Conservation (phyloP, 2,797 vertebrate genomes). For the Phalloptychus januarius region DNA sequence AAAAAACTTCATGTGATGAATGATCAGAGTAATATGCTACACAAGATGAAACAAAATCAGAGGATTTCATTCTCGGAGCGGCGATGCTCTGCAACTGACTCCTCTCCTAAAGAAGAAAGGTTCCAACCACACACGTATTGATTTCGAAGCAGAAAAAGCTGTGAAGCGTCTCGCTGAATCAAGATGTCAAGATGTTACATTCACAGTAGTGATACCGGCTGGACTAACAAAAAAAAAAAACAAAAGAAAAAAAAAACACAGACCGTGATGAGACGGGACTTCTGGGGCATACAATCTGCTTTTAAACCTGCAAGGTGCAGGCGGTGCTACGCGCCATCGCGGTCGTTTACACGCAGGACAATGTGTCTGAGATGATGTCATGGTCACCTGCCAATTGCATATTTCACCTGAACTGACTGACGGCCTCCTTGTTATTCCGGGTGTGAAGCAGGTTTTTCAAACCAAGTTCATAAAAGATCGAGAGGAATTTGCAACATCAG, state of each 20-base stretch:
- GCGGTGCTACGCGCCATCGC: conserved; percentile 57
- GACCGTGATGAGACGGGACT: conserved; percentile 37
- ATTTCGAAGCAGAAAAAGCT: conserved; percentile 64
- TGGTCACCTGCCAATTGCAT: conserved; percentile 64
- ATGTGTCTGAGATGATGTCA: conserved; percentile 39
- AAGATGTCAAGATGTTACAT: conserved; percentile 72
- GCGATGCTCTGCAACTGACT: conserved; percentile 45
- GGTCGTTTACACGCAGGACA: conserved; percentile 24
- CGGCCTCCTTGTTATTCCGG: conserved; percentile 20
- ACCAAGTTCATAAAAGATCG: conserved; percentile 21
- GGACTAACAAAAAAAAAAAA: conserved; percentile 25
- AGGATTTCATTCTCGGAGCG: conserved; percentile 41
- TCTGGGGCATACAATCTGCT: conserved; percentile 57
- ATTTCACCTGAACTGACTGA: conserved; percentile 57
- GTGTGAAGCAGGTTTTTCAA: conserved; percentile 7
- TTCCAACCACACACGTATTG: conserved; percentile 52
- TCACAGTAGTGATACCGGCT: conserved; percentile 64
- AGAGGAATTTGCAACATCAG: conserved; percentile 41
- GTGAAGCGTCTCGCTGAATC: conserved; percentile 59
- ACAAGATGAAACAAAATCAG: conserved; percentile 42
- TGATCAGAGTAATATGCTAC: conserved; percentile 29
- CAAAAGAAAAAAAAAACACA: neutral
- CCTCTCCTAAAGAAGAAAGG: conserved; percentile 33
- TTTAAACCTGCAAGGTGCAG: conserved; percentile 53
- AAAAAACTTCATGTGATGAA: conserved; percentile 25